Percentiles rank a stretch among this genome's conserved stretches.
Evolutionary conservation across 1,140 invertebrate genomes (phyloP).

Genomic region (Drosophila ironensis): DNA sequence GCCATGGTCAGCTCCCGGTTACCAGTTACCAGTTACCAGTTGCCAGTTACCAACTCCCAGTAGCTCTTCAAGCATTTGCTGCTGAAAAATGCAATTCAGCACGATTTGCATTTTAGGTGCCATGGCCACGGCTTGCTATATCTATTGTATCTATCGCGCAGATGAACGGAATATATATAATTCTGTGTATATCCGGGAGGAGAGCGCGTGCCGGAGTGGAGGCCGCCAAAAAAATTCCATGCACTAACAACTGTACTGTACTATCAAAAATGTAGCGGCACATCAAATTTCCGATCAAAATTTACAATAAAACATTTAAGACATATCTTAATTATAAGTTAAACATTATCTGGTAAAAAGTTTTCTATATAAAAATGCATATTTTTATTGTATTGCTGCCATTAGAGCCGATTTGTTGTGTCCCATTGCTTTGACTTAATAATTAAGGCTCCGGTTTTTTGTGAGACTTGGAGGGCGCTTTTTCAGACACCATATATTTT

Average conservation of each 20-base stretch:
- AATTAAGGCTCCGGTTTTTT: constrained; percentile 22
- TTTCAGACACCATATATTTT: constrained; percentile 55
- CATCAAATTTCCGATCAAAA: no score
- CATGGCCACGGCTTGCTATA: neutral
- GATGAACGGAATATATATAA: neutral
- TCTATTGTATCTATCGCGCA: neutral
- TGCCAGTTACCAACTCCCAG: neutral
- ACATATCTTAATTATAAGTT: no score
- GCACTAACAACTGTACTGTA: no score
- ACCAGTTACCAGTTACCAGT: neutral
- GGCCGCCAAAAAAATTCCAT: no score
- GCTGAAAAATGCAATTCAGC: constrained; percentile 70
- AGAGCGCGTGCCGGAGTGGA: neutral
- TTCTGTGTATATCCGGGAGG: neutral
- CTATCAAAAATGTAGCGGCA: no score
- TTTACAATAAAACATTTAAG: no score
- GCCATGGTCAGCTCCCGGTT: constrained; percentile 18
- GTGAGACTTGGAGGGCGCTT: constrained; percentile 3
- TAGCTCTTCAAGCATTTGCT: constrained; percentile 20
- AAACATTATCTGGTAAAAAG: no score
- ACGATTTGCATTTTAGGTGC: constrained; percentile 63
- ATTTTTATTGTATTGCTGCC: no score
- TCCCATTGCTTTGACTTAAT: constrained; percentile 6
- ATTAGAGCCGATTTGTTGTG: no score
- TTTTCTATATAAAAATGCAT: no score